Evolutionary conservation across 2,797 vertebrate genomes (phyloP), one percentile per base, ranked within the genome.

Genomic region (Tachyglossus aculeatus): DNA sequence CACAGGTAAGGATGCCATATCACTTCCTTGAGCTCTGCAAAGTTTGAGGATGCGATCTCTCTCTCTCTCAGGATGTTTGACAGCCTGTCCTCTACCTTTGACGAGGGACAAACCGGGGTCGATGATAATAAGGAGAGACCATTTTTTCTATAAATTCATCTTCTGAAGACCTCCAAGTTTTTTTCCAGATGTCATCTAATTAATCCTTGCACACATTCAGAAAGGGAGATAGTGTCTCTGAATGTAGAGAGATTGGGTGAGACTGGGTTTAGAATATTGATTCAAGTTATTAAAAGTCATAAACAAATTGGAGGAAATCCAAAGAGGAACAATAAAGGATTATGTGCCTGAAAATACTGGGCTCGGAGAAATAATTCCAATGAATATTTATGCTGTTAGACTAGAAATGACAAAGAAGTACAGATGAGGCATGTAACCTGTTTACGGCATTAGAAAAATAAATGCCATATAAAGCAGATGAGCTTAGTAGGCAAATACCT

Each of bases 281-380:
- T 13, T 39, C n/a, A 38, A 33, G 57, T 6, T 40, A 38, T 36
- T 29, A 52, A 55, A 53, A 64, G 40, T 22, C 13, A 6, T 48
- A 48, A 48, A 21, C 25, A 48, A 37, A 50, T 16, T 34, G 29
- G 55, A 25, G 61, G 36, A 67, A 71, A 75, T 60, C 41, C 22
- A 50, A n/a, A 44, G 52, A 69, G 60, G 27, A 29, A 45, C 54
- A 67, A n/a, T n/a, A n/a, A n/a, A n/a, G n/a, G n/a, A n/a, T n/a
- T n/a, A n/a, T n/a, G n/a, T n/a, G n/a, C n/a, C n/a, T n/a, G n/a
- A n/a, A n/a, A n/a, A n/a, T n/a, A n/a, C n/a, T n/a, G n/a, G n/a
- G n/a, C n/a, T n/a, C n/a, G n/a, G n/a, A n/a, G n/a, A n/a, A n/a
- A n/a, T n/a, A n/a, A n/a, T n/a, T n/a, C n/a, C n/a, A n/a, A n/a